phyloP scores from a whole-genome alignment of 2,113 vertebrate species.

The Macaca fascicularis region DNA sequence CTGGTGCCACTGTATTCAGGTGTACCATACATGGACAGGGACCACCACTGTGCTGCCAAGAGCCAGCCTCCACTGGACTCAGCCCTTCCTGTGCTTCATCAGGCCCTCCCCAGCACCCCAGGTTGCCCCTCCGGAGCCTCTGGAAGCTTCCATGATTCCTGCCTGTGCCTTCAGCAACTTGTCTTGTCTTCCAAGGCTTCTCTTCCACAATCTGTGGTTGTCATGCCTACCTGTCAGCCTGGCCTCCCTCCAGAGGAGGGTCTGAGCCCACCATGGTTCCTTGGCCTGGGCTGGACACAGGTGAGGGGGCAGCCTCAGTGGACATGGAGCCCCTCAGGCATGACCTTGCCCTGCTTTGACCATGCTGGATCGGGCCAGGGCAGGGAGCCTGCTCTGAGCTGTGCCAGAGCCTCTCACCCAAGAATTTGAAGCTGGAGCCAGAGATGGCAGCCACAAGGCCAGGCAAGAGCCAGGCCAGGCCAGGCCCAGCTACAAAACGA shows the following conservation, averaged over 20 bases:
- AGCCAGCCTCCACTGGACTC: not conserved
- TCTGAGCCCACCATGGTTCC: not conserved
- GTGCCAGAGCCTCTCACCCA: not conserved
- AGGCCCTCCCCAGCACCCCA: not conserved
- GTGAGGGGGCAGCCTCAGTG: not conserved
- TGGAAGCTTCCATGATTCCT: not conserved
- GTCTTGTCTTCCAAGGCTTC: not conserved
- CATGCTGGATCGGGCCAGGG: not conserved
- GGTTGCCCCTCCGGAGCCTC: not conserved
- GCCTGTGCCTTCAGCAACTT: not conserved
- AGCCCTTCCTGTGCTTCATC: not conserved
- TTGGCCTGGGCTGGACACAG: not conserved
- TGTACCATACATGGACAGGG: too few relatives aligned
- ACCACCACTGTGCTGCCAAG: not conserved
- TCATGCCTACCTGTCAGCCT: not conserved
- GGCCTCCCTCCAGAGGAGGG: not conserved
- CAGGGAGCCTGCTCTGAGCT: not conserved
- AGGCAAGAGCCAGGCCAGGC: not conserved
- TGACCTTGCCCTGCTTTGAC: not conserved
- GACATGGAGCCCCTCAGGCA: rapidly evolving
- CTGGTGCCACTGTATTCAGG: not conserved
- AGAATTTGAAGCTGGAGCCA: not conserved
- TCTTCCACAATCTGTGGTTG: not conserved
- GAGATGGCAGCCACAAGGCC: not conserved
- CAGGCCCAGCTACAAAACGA: not conserved